A percentile compares a stretch with the other conserved stretches of the same genome.
phyloP scores from a whole-genome alignment of 2,797 vertebrate genomes.

The Mareca penelope region DNA sequence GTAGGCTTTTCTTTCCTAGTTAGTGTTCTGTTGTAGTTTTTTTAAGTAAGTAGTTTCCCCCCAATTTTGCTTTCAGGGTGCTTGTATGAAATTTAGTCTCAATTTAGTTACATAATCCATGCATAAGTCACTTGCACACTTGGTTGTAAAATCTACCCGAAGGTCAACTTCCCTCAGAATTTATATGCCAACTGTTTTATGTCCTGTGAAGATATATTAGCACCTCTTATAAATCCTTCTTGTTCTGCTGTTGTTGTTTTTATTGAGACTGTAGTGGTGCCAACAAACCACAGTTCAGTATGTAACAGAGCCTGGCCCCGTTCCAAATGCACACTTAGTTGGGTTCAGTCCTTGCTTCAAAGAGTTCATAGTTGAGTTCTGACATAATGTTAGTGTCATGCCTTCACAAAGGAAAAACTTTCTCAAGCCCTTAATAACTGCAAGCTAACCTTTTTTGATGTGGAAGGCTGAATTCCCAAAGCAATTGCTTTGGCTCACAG shows the following conservation, averaged over 20 bases:
- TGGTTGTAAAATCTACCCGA: background rate
- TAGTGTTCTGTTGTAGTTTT: background rate
- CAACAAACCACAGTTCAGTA: background rate
- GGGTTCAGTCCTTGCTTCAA: background rate
- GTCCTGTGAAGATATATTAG: background rate
- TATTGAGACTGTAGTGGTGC: background rate
- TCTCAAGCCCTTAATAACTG: background rate
- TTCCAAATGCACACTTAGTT: background rate
- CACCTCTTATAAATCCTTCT: background rate
- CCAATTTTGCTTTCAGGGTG: background rate
- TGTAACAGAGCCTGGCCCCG: background rate
- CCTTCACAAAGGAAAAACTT: background rate
- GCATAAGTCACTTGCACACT: background rate
- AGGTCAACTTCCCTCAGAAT: background rate
- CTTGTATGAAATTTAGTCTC: background rate
- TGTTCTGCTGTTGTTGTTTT: background rate
- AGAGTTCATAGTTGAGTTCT: background rate
- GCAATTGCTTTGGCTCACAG: background rate
- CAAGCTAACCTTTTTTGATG: background rate
- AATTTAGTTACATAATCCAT: fast-evolving
- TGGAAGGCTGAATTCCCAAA: background rate
- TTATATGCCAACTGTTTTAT: background rate
- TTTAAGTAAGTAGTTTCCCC: background rate
- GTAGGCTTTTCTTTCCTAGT: fast-evolving
- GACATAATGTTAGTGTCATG: fast-evolving